These are phyloP conservation scores for Pachyseris speciosa DNA, from an alignment of 64 coral and sea anemone genomes.

Conservation along the genomic window DNA sequence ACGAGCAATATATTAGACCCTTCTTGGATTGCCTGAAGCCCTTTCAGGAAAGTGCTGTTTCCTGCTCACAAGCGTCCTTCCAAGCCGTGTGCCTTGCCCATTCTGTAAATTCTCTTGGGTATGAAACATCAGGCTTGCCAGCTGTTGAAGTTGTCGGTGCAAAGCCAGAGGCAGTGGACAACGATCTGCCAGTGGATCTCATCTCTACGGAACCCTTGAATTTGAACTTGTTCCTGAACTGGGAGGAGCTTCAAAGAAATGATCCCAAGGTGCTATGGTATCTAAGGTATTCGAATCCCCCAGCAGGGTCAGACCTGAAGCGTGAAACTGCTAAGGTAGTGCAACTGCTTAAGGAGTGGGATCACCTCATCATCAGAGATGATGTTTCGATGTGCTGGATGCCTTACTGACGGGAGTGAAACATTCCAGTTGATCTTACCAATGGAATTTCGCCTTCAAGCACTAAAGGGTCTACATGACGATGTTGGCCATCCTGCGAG, in stretches of 20 bases:
- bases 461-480: slow-evolving; percentile 58
- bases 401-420: slow-evolving; percentile 18
- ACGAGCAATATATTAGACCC: slow-evolving; percentile 24
- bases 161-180: slow-evolving; percentile 29
- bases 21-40: slow-evolving; percentile 49
- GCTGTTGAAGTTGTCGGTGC: slow-evolving; percentile 55
- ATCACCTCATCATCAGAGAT: slow-evolving; percentile 21
- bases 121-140: slow-evolving; percentile 27
- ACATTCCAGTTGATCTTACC: slow-evolving; percentile 59
- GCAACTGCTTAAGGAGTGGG: slow-evolving; percentile 1
- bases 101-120: background rate
- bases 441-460: slow-evolving; percentile 12
- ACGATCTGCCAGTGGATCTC: background rate
- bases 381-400: slow-evolving; percentile 15
- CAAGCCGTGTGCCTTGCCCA: background rate
- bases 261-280: slow-evolving; percentile 32
- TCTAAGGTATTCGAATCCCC: background rate
- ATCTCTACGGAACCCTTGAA: background rate
- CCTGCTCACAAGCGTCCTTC: slow-evolving; percentile 44
- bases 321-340: background rate
- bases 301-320: background rate
- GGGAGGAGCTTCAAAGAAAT: slow-evolving; percentile 34
- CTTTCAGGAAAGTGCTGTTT: background rate
- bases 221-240: slow-evolving; percentile 37
- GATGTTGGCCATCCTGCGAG: slow-evolving; percentile 60